Conservation (phyloP, 1,140 invertebrate genomes). For the Thaumetopoea pityocampa region DNA sequence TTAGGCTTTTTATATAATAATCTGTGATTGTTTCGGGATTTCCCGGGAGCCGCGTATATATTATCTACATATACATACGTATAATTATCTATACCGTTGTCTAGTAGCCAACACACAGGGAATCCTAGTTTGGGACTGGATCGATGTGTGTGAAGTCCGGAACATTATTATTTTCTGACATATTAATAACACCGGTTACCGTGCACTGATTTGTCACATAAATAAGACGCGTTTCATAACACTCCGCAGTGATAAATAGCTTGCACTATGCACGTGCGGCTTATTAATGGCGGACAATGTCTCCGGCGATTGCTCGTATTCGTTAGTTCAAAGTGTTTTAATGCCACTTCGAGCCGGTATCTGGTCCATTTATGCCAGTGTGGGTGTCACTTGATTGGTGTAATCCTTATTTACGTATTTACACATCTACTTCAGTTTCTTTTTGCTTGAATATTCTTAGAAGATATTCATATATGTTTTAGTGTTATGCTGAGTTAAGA, state of each 20-base stretch:
- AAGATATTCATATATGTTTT: too few relatives aligned
- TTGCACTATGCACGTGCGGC: conserved; percentile 36
- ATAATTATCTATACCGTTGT: too few relatives aligned
- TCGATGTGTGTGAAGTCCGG: too few relatives aligned
- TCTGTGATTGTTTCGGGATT: too few relatives aligned
- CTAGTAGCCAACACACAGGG: too few relatives aligned
- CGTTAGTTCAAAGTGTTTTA: conserved; percentile 31
- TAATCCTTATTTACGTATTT: conserved; percentile 32
- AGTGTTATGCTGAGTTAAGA: too few relatives aligned
- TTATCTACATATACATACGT: too few relatives aligned
- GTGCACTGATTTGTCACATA: conserved; percentile 8
- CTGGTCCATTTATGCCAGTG: conserved; percentile 11
- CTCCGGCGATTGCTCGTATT: conserved; percentile 31
- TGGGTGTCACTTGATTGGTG: conserved; percentile 19
- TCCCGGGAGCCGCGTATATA: too few relatives aligned
- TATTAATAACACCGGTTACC: conserved; percentile 1
- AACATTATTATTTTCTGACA: background rate
- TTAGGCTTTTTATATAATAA: too few relatives aligned
- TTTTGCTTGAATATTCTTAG: too few relatives aligned
- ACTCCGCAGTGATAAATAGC: conserved; percentile 11
- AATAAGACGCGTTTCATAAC: conserved; percentile 19
- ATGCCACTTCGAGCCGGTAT: conserved; percentile 11
- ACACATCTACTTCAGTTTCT: too few relatives aligned
- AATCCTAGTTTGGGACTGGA: too few relatives aligned
- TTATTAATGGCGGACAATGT: conserved; percentile 52